Evolutionary conservation across 2,113 vertebrate genomes (phyloP), one percentile per base, ranked within the genome.

Genomic region (Burhinus oedicnemus): DNA sequence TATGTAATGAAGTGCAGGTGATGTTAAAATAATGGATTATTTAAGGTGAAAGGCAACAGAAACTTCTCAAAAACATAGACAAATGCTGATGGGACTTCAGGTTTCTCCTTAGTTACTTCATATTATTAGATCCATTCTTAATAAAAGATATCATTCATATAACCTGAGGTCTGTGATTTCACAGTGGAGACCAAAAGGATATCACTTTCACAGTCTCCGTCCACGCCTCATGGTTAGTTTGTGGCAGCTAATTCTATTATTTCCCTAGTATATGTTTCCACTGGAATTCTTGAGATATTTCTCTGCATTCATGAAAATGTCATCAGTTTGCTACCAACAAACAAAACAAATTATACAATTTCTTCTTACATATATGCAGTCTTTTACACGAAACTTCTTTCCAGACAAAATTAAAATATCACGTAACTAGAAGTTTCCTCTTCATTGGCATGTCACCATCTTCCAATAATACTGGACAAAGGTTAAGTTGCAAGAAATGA

Each of bases 81-180:
- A 87, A 94, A 92, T 89, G 72, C 29, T 93, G 58, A 83, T 8
- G 8, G 55, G 65, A 93, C 58, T 72, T 60, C n/a, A 52, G 55
- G 6, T 19, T 83, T 74, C 64, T 84, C 42, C 66, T 88, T 54
- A 85, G 54, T 83, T 93, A 85, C 58, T 49, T 54, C 17, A 8
- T 44, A 82, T 79, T 97, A 96, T 83, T 96, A 58, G 60, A 94
- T 93, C 61, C 74, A 93, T 83, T 93, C 72, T 83, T 87, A 96
- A 95, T 95, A 93, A 96, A 91, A 97, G 49, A 54, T 95, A 82
- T 77, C 79, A 95, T 96, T 96, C 66, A 54, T 92, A 86, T 93
- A 95, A 97, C 95, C 93, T 27, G 57, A 92, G 76, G 88, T 97
- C 69, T 86, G 38, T 69, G 58, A 94, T 95, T 98, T 97, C 96